A percentile compares a stretch with the other conserved stretches of the same genome.
These are phyloP conservation scores for Scrobipalpa costella DNA, from an alignment of 2,888 invertebrate genomes.

Conservation along the genomic window DNA sequence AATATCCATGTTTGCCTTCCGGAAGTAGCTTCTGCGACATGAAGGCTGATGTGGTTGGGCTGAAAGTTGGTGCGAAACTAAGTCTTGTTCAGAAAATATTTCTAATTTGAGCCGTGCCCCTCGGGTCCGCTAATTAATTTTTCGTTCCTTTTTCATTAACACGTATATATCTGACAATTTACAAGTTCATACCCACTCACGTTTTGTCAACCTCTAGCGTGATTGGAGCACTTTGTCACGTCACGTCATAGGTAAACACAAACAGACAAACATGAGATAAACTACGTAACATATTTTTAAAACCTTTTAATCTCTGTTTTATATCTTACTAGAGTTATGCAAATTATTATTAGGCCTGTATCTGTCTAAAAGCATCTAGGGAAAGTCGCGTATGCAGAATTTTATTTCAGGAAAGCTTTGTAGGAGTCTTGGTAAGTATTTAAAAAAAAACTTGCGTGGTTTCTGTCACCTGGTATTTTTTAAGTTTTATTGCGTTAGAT, in stretches of 20 bases:
- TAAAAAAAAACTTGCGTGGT: too few species aligned
- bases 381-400: too few species aligned
- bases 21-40: conserved; percentile 9
- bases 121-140: conserved; percentile 47
- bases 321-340: neutral
- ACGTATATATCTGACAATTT: conserved; percentile 42
- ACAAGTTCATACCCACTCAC: conserved; percentile 36
- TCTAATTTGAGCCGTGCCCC: conserved; percentile 31
- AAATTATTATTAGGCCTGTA: too few species aligned
- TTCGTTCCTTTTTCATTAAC: conserved; percentile 58
- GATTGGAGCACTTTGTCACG: neutral
- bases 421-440: too few species aligned
- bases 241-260: neutral
- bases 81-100: neutral
- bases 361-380: neutral
- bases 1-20: conserved; percentile 4
- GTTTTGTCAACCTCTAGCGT: conserved; percentile 10
- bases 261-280: neutral
- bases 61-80: neutral
- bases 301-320: conserved; percentile 2
- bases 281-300: neutral
- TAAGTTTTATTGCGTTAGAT: too few species aligned
- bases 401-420: too few species aligned
- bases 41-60: neutral
- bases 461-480: too few species aligned